Base-by-base conservation (phyloP, 2,888 invertebrate genomes). In the Troides helena region DNA sequence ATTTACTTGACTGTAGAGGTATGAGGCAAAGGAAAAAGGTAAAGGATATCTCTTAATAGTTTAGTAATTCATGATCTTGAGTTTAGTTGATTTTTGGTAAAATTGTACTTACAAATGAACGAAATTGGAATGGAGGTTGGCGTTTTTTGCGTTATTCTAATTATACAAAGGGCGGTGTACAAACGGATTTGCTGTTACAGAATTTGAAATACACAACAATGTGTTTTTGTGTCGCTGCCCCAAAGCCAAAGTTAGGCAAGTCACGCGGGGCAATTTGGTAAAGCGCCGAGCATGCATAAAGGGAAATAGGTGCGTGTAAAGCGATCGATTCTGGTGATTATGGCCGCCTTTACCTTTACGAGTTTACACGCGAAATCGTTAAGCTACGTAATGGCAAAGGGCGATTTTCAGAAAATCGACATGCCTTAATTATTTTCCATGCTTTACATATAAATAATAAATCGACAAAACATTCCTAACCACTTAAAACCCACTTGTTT, bases 231-330 rank as follows among this genome's bases (percentile, higher is more conserved):
- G 59, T 57, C 68, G 25, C 30, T 65, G 65, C 65, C 70, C 73
- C 70, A 69, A 5, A 69, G 62, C 62, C 70, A 62, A 69, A 83
- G 80, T 82, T 82, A 74, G 74, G 88, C 89, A 88, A 89, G 90
- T 89, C 90, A 89, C 86, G 87, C 82, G 82, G 84, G 73, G 79
- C 86, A 89, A 90, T 89, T 89, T 89, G 78, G 79, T 84, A 76
- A 84, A 88, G 85, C 80, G 80, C 79, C 76, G 80, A 77, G 81
- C 80, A 78, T 79, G 79, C 80, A 79, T 80, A 81, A 76, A 80
- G 82, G 83, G 80, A 86, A 86, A 84, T 84, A 81, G 81, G 82
- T 77, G 77, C 79, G 71, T 78, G 77, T 73, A 77, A 78, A 80
- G 77, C 80, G 79, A 76, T 77, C 78, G 81, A 80, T 76, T 76